These are phyloP conservation scores for Oreortyx pictus DNA, from an alignment of 2,797 vertebrate species.

Conservation along the genomic window DNA sequence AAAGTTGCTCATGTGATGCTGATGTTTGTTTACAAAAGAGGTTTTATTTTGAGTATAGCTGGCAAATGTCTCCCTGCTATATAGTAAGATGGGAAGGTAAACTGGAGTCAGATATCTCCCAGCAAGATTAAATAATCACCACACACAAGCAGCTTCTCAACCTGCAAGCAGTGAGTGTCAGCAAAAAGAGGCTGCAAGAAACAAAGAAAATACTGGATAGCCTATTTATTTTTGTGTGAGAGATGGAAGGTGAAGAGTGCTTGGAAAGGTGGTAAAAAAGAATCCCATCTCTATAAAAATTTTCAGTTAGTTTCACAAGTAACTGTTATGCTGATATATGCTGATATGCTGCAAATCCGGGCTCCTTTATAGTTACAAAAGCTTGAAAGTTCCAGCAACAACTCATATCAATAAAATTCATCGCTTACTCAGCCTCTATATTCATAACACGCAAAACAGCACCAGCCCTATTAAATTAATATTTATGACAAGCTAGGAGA, in stretches of 20 bases:
- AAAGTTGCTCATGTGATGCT: neutral
- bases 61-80: neutral
- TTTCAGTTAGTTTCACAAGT: neutral
- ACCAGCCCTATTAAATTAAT: slow-evolving; percentile 43
- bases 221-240: neutral
- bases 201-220: neutral
- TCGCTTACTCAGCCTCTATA: slow-evolving; percentile 52
- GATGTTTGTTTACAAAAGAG: slow-evolving; percentile 1
- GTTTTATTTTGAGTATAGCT: neutral
- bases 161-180: neutral
- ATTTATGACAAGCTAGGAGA: slow-evolving; percentile 42
- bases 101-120: neutral
- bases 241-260: neutral
- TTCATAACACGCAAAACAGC: slow-evolving; percentile 25
- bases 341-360: neutral
- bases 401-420: slow-evolving; percentile 1
- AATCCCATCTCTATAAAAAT: neutral
- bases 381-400: neutral
- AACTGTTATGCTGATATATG: neutral
- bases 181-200: neutral
- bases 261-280: neutral
- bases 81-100: neutral
- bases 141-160: neutral
- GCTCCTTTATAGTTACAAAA: neutral
- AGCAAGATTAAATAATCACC: neutral